Evolutionary conservation across 2,113 vertebrate genomes (phyloP).

Genomic region (Meleagris gallopavo): DNA sequence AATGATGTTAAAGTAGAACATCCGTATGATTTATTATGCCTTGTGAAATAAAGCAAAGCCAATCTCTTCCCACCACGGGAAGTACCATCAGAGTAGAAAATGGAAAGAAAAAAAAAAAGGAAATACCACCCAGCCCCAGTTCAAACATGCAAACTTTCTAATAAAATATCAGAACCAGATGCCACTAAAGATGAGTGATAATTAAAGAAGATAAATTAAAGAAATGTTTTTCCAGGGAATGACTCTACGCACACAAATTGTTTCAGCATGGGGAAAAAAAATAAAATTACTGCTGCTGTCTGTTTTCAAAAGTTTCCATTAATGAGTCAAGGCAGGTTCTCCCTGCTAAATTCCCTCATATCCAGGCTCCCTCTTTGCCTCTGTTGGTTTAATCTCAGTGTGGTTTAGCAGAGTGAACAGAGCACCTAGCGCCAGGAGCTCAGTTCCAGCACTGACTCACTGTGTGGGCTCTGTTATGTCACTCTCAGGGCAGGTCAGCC

Average conservation of each 20-base stretch:
- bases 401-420: slow-evolving; percentile 57
- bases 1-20: slow-evolving; percentile 61
- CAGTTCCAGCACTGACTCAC: slow-evolving; percentile 12
- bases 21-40: slow-evolving; percentile 76
- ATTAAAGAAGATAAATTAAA: slow-evolving; percentile 84
- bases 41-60: slow-evolving; percentile 70
- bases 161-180: slow-evolving; percentile 85
- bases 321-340: slow-evolving; percentile 72
- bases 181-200: slow-evolving; percentile 80
- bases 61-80: slow-evolving; percentile 71
- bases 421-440: background rate
- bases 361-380: slow-evolving; percentile 50
- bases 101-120: slow-evolving; percentile 70
- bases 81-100: slow-evolving; percentile 74
- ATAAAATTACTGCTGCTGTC: slow-evolving; percentile 71
- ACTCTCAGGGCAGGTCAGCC: slow-evolving; percentile 29
- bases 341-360: slow-evolving; percentile 54
- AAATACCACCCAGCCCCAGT: slow-evolving; percentile 67
- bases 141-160: slow-evolving; percentile 77
- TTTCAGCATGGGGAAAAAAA: slow-evolving; percentile 76
- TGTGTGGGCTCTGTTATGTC: slow-evolving; percentile 55
- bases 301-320: slow-evolving; percentile 75
- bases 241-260: slow-evolving; percentile 72
- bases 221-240: slow-evolving; percentile 80
- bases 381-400: slow-evolving; percentile 58